phyloP scores from a whole-genome alignment of 2,113 vertebrate genomes.

The Arothron firmamentum region DNA sequence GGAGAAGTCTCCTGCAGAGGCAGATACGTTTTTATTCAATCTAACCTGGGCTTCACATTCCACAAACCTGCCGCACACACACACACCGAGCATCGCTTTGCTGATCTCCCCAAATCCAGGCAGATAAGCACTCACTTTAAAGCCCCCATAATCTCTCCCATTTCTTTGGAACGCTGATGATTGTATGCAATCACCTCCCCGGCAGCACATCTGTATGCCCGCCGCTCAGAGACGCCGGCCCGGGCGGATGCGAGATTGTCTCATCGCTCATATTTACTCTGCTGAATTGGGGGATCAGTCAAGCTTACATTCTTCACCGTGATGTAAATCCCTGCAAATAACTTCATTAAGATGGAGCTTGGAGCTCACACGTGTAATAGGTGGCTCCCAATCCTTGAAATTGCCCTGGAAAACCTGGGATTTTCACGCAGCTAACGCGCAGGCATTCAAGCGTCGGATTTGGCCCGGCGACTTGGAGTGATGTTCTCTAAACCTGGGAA shows the following conservation, averaged over 20 bases:
- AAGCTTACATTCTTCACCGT: conserved; percentile 39
- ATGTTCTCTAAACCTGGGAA: conserved; percentile 11
- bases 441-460: neutral
- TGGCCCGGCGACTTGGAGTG: conserved; percentile 4
- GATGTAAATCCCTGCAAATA: conserved; percentile 51
- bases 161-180: conserved; percentile 20
- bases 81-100: conserved; percentile 5
- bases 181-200: conserved; percentile 3
- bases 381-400: conserved; percentile 37
- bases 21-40: conserved; percentile 12
- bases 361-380: conserved; percentile 23
- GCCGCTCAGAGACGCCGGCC: neutral
- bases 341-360: conserved; percentile 51
- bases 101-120: conserved; percentile 2
- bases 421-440: conserved; percentile 17
- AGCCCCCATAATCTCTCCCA: conserved; percentile 4
- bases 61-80: neutral
- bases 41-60: neutral
- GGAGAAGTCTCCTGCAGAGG: conserved; percentile 16
- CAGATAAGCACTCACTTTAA: neutral
- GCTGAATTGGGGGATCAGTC: conserved; percentile 54
- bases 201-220: conserved; percentile 3
- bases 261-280: conserved; percentile 56
- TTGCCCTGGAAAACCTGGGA: conserved; percentile 20
- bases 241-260: conserved; percentile 32